Evolutionary conservation across 2,113 vertebrate species (phyloP).

Genomic region (Pimephales promelas): DNA sequence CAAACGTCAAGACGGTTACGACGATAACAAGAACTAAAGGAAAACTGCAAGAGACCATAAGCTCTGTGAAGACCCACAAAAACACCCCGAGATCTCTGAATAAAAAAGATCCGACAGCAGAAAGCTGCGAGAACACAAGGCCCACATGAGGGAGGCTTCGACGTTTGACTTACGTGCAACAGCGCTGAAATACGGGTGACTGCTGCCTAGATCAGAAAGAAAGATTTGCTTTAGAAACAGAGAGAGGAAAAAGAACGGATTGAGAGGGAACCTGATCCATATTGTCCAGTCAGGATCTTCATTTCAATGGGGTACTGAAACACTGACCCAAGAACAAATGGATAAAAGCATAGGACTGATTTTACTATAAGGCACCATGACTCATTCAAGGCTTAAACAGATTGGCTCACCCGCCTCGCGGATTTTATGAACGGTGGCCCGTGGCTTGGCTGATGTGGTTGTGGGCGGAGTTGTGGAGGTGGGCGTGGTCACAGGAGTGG

Average conservation of each 20-base stretch:
- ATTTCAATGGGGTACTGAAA: neutral
- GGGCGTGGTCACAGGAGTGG: constrained; percentile 44
- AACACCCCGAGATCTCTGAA: neutral
- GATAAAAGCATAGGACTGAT: neutral
- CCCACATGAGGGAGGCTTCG: neutral
- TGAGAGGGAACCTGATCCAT: constrained; percentile 52
- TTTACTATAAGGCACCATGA: neutral
- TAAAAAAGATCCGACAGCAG: neutral
- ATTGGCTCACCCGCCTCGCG: constrained; percentile 82
- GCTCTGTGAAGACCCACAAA: neutral
- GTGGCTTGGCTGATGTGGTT: constrained; percentile 70
- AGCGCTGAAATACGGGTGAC: constrained; percentile 84
- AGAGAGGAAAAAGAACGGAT: constrained; percentile 27
- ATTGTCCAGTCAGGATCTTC: constrained; percentile 10
- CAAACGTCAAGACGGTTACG: neutral
- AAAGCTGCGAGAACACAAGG: neutral
- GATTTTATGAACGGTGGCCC: constrained; percentile 74
- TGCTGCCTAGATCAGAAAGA: constrained; percentile 75
- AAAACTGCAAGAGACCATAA: neutral
- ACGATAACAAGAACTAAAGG: neutral
- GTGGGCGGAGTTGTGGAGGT: constrained; percentile 58
- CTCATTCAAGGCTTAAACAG: neutral
- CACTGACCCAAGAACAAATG: neutral
- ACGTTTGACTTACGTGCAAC: constrained; percentile 83
- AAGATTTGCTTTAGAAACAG: constrained; percentile 52